phyloP scores from a whole-genome alignment of 2,113 vertebrate genomes.

The cat (Felis catus) region DNA sequence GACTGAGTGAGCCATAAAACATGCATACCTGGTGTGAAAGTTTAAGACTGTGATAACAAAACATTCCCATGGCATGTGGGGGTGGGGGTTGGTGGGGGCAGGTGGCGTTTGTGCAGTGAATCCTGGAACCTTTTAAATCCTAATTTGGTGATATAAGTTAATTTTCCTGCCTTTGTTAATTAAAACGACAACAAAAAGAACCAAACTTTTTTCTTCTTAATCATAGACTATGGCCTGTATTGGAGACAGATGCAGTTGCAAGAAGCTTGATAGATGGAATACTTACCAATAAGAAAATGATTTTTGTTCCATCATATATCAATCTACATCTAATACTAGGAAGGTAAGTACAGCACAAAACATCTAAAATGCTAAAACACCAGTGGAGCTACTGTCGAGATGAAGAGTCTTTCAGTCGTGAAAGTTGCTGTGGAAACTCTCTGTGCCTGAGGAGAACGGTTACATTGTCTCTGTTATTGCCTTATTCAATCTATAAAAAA shows the following conservation, averaged over 20 bases:
- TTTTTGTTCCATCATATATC: slow-evolving; percentile 78
- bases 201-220: background rate
- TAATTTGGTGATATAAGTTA: background rate
- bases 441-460: background rate
- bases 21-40: background rate
- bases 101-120: background rate
- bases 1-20: background rate
- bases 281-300: slow-evolving; percentile 84
- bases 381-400: background rate
- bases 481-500: background rate
- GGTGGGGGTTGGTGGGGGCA: too few species aligned
- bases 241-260: slow-evolving; percentile 76
- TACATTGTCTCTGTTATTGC: background rate
- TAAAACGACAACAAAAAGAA: background rate
- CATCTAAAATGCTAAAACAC: background rate
- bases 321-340: slow-evolving; percentile 52
- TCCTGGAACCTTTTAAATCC: background rate
- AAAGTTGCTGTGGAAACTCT: slow-evolving; percentile 2
- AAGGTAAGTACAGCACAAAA: slow-evolving; percentile 63
- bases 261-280: slow-evolving; percentile 83
- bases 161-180: background rate
- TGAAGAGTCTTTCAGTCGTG: background rate
- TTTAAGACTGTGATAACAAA: background rate
- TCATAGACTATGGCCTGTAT: slow-evolving; percentile 68
- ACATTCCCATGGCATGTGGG: background rate